Conservation (phyloP, 2,797 vertebrate species). For the Xenopus petersii region DNA sequence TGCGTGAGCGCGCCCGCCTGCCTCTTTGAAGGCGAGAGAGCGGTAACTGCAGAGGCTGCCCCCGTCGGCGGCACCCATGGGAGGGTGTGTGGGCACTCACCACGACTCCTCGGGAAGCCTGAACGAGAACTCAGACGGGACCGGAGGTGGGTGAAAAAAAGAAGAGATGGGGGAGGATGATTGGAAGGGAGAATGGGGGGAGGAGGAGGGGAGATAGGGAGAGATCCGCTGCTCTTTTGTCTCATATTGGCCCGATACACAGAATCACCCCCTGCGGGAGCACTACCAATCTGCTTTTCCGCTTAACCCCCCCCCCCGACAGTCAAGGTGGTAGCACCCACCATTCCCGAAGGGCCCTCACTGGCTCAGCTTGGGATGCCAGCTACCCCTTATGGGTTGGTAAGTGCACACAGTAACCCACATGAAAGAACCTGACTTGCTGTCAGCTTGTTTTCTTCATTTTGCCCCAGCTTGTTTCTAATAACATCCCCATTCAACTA, state of each 20-base stretch:
- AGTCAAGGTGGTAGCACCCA: no score
- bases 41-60: conserved; percentile 38
- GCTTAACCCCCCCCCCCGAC: no score
- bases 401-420: no score
- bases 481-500: no score
- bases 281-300: neutral
- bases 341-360: no score
- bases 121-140: conserved; percentile 95
- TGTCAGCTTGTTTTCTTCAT: no score
- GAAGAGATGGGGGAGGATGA: conserved; percentile 55
- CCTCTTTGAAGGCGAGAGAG: conserved; percentile 24
- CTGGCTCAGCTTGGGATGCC: no score
- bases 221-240: conserved; percentile 47
- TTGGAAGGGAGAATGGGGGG: conserved; percentile 34
- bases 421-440: no score
- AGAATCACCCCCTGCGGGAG: conserved; percentile 14
- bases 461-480: no score
- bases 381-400: no score
- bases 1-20: conserved; percentile 38
- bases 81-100: conserved; percentile 97
- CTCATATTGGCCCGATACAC: conserved; percentile 26
- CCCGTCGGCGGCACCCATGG: conserved; percentile 82
- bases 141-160: conserved; percentile 81
- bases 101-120: conserved; percentile 97
- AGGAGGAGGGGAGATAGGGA: conserved; percentile 82